Evolutionary conservation across 2,888 invertebrate species (phyloP), one percentile per base, ranked within the genome.

Genomic region (Axea sp.): DNA sequence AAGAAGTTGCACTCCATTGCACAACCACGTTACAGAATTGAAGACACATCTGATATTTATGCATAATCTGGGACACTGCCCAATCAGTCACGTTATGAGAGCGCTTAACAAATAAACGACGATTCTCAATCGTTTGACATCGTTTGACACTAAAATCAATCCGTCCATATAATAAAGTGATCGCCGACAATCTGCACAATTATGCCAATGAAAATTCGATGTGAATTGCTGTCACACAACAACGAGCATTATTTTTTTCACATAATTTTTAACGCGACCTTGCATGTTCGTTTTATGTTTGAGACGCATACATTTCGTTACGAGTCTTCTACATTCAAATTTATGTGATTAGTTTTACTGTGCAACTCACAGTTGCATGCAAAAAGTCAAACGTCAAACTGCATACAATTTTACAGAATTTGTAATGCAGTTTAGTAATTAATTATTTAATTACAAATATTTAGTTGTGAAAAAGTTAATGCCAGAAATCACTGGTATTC

Each of bases 91-190:
- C 72, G 71, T 64, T 68, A 76, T 39, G 37, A 72, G 60, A 68
- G 22, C 51, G 68, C 51, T 75, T 51, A 80, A 81, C 82, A 82
- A 85, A 86, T 86, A 83, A 82, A 80, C 81, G 79, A 84, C 82
- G 82, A 85, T 84, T 85, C 83, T 74, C 82, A 75, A 78, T 79
- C 86, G 78, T 83, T 86, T 86, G 86, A 86, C 86, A 84, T 83
- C 82, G 83, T 75, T 86, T 86, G 86, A 86, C 86, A 84, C 82
- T 75, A 80, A 86, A 86, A 85, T 85, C 85, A 86, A 84, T 84
- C 81, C 84, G 84, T 82, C 82, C 75, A 83, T 81, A 83, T 85
- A 83, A 82, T 86, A 85, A 83, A 85, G 81, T 77, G 82, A 85
- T 85, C 82, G 81, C 83, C 83, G 83, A 81, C 86, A 84, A 85